These are phyloP conservation scores for Eriosoma lanigerum DNA, from an alignment of 1,140 invertebrate genomes.

Conservation along the genomic window DNA sequence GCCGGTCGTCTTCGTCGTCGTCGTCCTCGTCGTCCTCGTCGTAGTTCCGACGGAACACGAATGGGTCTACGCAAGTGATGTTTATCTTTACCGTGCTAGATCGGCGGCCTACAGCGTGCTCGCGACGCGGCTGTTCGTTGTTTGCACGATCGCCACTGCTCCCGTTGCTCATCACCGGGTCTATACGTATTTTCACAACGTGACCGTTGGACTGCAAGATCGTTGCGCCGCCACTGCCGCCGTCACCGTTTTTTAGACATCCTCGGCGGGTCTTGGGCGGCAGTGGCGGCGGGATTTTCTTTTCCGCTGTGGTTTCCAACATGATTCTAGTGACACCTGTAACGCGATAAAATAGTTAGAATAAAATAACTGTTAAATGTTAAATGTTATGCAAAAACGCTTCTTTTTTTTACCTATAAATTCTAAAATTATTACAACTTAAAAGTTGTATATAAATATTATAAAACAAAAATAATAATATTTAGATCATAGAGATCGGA, in stretches of 20 bases:
- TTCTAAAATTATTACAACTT: no score
- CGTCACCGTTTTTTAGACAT: slow-evolving; percentile 55
- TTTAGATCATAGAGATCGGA: no score
- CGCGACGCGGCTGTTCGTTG: slow-evolving; percentile 58
- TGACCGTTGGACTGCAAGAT: slow-evolving; percentile 20
- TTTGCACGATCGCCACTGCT: slow-evolving; percentile 58
- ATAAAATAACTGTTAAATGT: no score
- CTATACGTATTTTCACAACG: slow-evolving; percentile 54
- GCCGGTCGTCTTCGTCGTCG: slow-evolving; percentile 17
- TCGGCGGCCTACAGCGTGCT: slow-evolving; percentile 52
- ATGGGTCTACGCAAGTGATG: slow-evolving; percentile 57
- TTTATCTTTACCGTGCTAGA: slow-evolving; percentile 61
- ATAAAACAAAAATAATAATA: no score
- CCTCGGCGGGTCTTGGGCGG: slow-evolving; percentile 54
- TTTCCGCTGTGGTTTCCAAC: slow-evolving; percentile 64
- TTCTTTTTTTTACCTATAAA: no score
- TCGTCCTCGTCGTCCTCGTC: slow-evolving; percentile 51
- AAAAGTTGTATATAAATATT: no score
- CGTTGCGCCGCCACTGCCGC: slow-evolving; percentile 19
- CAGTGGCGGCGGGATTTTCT: slow-evolving; percentile 54
- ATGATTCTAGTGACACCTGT: slow-evolving; percentile 53
- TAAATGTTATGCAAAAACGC: no score
- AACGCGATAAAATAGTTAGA: neutral
- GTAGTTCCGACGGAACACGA: slow-evolving; percentile 14
- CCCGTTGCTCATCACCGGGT: slow-evolving; percentile 58